Conservation (phyloP, 23 tunicate species). For the Styela plicata region DNA sequence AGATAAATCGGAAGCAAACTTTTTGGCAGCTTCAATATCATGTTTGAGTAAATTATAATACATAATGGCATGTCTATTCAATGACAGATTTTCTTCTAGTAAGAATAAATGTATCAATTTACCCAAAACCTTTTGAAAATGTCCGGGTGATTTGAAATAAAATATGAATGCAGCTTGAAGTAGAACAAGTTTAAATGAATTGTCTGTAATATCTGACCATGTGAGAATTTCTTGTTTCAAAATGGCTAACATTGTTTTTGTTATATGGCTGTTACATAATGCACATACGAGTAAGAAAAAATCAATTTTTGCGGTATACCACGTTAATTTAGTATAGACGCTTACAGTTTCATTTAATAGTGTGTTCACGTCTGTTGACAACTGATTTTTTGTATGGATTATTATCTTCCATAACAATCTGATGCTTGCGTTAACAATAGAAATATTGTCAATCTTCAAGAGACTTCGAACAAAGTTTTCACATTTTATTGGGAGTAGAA, state of each 20-base stretch:
- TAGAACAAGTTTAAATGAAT: background rate
- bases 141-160: background rate
- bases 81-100: background rate
- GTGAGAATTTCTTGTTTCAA: background rate
- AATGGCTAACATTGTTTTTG: too few relatives aligned
- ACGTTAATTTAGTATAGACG: background rate
- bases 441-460: slow-evolving; percentile 12
- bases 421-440: slow-evolving; percentile 25
- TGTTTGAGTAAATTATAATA: slow-evolving; percentile 1
- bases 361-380: background rate
- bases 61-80: background rate
- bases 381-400: background rate
- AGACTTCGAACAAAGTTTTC: slow-evolving; percentile 1
- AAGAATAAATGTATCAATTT: background rate
- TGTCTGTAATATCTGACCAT: background rate
- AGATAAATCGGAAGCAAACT: background rate
- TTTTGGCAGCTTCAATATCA: background rate
- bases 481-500: slow-evolving; percentile 23
- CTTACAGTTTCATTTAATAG: background rate
- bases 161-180: background rate
- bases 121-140: background rate
- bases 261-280: background rate
- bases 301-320: background rate
- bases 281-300: background rate
- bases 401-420: background rate